Evolutionary conservation across 2,888 invertebrate genomes (phyloP).

Genomic region (Eristalinus sepulchralis): DNA sequence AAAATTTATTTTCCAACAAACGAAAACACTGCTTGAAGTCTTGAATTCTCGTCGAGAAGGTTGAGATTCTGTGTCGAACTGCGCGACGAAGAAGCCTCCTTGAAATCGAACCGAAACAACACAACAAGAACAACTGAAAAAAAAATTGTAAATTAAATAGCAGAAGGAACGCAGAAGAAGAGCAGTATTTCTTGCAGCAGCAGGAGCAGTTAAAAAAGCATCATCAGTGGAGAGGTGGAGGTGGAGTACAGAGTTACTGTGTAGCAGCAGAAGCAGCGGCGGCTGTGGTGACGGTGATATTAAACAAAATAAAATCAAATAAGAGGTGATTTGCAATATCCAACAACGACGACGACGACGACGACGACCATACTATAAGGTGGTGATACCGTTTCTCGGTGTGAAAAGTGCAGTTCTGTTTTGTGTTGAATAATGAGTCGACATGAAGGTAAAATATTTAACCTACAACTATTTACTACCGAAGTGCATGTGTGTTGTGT

Average conservation of each 20-base stretch:
- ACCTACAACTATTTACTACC: conserved; percentile 38
- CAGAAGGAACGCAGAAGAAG: not conserved
- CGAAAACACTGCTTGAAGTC: conserved; percentile 7
- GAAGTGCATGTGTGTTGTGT: conserved; percentile 21
- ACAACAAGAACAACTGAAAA: not conserved
- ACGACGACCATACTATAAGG: conserved; percentile 38
- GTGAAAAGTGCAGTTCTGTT: conserved; percentile 68
- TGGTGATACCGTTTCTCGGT: conserved; percentile 61
- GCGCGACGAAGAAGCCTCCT: not conserved
- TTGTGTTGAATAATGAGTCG: conserved; percentile 87
- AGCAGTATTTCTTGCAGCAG: not conserved
- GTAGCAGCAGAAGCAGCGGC: conserved; percentile 7
- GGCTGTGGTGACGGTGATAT: conserved; percentile 30
- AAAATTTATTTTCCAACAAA: conserved; percentile 3
- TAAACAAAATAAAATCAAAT: not conserved
- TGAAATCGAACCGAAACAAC: not conserved
- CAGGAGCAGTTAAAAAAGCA: not conserved
- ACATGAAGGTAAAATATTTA: conserved; percentile 90
- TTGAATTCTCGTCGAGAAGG: conserved; percentile 1
- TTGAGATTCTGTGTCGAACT: not conserved
- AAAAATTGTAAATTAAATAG: not conserved
- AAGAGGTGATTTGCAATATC: conserved; percentile 57
- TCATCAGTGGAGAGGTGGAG: not conserved
- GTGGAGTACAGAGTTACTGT: not conserved
- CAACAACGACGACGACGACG: conserved; percentile 49